phyloP scores from a whole-genome alignment of 2,888 invertebrate genomes.

The Cataglyphis cursor region DNA sequence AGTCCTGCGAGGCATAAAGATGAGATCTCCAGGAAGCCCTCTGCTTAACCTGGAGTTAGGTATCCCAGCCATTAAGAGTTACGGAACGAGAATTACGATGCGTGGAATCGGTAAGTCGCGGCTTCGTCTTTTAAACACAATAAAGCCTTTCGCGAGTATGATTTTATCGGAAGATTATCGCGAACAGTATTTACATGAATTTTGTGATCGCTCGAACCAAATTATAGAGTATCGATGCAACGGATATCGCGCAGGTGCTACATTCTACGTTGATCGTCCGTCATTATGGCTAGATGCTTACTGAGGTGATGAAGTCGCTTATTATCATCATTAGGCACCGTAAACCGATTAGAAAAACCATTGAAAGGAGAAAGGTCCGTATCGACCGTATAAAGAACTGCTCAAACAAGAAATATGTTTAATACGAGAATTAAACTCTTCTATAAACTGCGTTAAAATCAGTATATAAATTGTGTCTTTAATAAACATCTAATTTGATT shows the following conservation, averaged over 20 bases:
- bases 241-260: conserved; percentile 29
- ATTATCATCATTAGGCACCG: conserved; percentile 36
- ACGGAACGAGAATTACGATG: conserved; percentile 54
- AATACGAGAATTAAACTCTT: background rate
- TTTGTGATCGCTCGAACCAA: conserved; percentile 27
- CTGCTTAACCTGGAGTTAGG: conserved; percentile 59
- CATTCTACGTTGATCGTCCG: conserved; percentile 23
- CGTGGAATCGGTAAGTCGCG: conserved; percentile 31
- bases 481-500: background rate
- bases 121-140: conserved; percentile 13
- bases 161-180: conserved; percentile 35
- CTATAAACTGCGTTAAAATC: background rate
- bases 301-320: conserved; percentile 35
- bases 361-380: conserved; percentile 33
- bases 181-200: conserved; percentile 44
- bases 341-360: conserved; percentile 33
- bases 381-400: background rate
- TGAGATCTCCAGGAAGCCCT: conserved; percentile 55
- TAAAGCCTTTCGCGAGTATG: background rate
- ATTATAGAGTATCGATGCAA: conserved; percentile 19
- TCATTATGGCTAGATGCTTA: conserved; percentile 32
- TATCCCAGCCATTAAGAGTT: conserved; percentile 43
- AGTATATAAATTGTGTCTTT: background rate
- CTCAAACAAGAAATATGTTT: conserved; percentile 2
- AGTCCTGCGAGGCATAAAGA: conserved; percentile 59